Percentiles rank a stretch among this genome's conserved stretches.
phyloP scores from a whole-genome alignment of 2,888 invertebrate genomes.

The Tenthredo scrophulariae region DNA sequence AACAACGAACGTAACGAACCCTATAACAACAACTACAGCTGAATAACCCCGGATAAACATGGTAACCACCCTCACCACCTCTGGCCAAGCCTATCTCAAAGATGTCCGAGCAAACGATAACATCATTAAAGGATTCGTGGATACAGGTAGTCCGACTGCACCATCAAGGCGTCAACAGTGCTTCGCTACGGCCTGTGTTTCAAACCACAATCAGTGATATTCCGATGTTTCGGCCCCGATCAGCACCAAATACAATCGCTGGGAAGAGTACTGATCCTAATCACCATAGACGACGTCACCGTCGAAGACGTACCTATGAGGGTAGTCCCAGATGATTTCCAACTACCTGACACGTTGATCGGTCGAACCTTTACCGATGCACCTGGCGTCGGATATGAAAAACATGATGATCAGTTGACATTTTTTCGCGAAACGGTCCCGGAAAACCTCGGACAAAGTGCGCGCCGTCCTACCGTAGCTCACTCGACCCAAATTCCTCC shows the following conservation, averaged over 20 bases:
- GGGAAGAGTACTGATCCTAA: neutral
- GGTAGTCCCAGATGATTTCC: neutral
- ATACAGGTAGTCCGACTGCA: neutral
- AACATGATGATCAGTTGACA: neutral
- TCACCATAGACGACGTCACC: neutral
- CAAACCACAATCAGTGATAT: neutral
- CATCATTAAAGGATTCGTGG: neutral
- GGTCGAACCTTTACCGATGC: constrained; percentile 42
- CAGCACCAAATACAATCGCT: neutral
- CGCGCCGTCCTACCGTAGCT: neutral
- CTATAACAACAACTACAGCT: neutral
- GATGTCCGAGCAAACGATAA: too few relatives aligned
- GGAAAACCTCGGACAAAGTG: neutral
- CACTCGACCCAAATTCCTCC: too few relatives aligned
- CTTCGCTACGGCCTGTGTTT: neutral
- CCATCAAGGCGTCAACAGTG: neutral
- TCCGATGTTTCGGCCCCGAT: neutral
- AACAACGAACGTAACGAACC: neutral
- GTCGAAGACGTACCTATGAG: neutral
- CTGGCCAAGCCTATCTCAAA: too few relatives aligned
- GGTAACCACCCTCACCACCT: too few relatives aligned
- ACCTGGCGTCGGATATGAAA: neutral
- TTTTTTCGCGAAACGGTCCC: neutral
- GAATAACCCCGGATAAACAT: too few relatives aligned
- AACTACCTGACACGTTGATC: neutral